Evolutionary conservation across 2,113 vertebrate species (phyloP).

Genomic region (Sardina pilchardus): DNA sequence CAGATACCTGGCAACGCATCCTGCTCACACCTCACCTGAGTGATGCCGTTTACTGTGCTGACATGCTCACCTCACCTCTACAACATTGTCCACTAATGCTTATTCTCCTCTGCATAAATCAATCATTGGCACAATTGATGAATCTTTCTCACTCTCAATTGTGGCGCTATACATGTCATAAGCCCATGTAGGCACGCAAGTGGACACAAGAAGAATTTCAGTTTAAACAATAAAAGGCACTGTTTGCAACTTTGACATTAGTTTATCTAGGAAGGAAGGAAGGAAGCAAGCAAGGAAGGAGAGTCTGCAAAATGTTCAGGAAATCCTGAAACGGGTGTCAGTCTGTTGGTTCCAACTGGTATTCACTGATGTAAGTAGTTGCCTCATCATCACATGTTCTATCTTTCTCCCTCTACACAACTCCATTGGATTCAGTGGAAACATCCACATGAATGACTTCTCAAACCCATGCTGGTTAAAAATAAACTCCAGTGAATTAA

Average conservation of each 20-base stretch:
- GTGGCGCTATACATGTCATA: background rate
- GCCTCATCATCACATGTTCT: background rate
- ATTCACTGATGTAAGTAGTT: background rate
- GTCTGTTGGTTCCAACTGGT: too few species aligned
- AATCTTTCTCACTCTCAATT: too few species aligned
- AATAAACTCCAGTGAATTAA: background rate
- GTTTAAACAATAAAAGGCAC: background rate
- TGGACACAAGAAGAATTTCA: background rate
- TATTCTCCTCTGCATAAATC: background rate
- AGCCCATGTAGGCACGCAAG: background rate
- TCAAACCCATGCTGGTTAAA: background rate
- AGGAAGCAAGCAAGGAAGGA: background rate
- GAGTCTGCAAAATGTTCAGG: background rate
- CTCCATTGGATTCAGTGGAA: background rate
- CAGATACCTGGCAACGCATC: background rate
- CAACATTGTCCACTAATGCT: background rate
- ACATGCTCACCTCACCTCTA: background rate
- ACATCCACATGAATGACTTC: background rate
- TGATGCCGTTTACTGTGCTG: background rate
- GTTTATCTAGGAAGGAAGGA: background rate
- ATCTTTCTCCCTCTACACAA: background rate
- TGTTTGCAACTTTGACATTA: background rate
- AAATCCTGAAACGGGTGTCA: background rate
- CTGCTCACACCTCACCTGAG: background rate
- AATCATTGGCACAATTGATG: background rate